These are phyloP conservation scores for Conopomorpha cramerella DNA, from an alignment of 1,140 invertebrate species.

Conservation along the genomic window DNA sequence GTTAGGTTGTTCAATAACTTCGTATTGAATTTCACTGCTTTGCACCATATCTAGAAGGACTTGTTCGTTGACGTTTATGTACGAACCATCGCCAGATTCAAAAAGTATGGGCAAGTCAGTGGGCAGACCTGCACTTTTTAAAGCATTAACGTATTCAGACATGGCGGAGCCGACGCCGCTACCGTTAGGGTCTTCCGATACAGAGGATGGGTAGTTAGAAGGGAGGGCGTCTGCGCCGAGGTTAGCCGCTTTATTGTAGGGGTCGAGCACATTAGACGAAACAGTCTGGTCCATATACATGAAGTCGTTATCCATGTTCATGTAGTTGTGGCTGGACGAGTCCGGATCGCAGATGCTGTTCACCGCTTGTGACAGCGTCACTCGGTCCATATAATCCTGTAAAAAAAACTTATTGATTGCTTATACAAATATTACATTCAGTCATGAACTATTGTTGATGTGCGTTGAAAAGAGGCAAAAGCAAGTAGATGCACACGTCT, in stretches of 20 bases:
- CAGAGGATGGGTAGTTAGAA: conserved; percentile 22
- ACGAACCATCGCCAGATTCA: conserved; percentile 61
- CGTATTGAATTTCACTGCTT: conserved; percentile 59
- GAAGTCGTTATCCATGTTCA: conserved; percentile 40
- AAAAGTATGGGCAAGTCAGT: conserved; percentile 61
- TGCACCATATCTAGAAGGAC: conserved; percentile 60
- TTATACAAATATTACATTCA: too few species aligned
- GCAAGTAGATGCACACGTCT: too few species aligned
- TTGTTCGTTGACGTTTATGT: conserved; percentile 62
- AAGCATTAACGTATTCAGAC: conserved; percentile 57
- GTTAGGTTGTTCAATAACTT: conserved; percentile 57
- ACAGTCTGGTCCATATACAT: conserved; percentile 42
- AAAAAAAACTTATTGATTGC: too few species aligned
- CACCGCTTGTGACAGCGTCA: conserved; percentile 44
- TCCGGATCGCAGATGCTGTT: conserved; percentile 45
- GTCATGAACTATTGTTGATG: too few species aligned
- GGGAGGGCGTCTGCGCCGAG: conserved; percentile 28
- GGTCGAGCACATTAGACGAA: conserved; percentile 28
- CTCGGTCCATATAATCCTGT: conserved; percentile 46
- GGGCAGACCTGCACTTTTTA: conserved; percentile 60
- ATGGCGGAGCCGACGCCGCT: conserved; percentile 34
- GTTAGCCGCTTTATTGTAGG: conserved; percentile 25
- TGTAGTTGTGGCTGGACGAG: conserved; percentile 25
- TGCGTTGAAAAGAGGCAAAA: too few species aligned
- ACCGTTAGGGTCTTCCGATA: conserved; percentile 11